Base-by-base conservation (phyloP, 2,888 invertebrate species). In the Meta bourneti region DNA sequence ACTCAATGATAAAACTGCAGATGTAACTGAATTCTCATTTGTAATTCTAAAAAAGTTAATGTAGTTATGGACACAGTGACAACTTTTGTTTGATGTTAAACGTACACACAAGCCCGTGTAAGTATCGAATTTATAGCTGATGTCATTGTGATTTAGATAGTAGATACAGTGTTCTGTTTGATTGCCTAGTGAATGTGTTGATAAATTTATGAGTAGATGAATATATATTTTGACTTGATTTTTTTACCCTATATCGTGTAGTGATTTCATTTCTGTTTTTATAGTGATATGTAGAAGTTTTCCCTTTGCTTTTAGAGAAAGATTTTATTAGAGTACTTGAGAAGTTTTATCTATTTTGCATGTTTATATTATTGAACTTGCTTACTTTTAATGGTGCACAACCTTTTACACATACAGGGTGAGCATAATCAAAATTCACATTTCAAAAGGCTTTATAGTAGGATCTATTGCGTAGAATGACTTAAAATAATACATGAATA, bases 31-130 rank as follows among this genome's bases (percentile, higher is more conserved):
- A 70, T 86, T 70, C 61, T 20, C 49, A 51, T 71, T 74, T 54
- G 52, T 34, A 81, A 75, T 70, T 34, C 5, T 70, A 70, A 77
- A 83, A 69, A 79, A 84, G 87, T 87, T 84, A 88, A 91, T 91
- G 91, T 91, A 91, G 91, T 91, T 91, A 91, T 91, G 91, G 91
- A 91, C 88, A 89, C 91, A 91, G 91, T 91, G 91, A 91, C 91
- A 91, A 84, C 91, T 88, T 91, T 61, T 78, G 87, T 91, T 91
- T 91, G 91, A 84, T 91, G 91, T 84, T 84, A 88, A 61, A 75
- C 79, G 52, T 89, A 78, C 72, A 61, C 11, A 91, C 88, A 88
- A 91, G 91, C 88, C 83, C 75, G 51, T 88, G 91, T 91, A 91
- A 91, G 91, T 91, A 91, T 91, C 71, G 70, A 77, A 91, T 87